Base-by-base conservation (phyloP, 2,888 invertebrate species). In the Eudasyphora cyanicolor region DNA sequence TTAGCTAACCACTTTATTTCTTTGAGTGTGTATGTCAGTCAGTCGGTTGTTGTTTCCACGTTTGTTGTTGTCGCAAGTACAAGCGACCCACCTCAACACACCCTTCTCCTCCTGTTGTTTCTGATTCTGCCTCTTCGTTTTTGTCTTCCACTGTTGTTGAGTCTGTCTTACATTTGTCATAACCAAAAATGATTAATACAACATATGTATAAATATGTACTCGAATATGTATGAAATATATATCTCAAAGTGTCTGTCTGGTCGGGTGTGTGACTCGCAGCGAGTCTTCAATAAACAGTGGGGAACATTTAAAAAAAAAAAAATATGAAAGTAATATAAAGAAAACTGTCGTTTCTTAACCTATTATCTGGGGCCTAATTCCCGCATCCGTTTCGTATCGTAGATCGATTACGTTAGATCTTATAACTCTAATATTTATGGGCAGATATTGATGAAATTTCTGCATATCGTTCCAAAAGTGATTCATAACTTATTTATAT, bases 141-240 rank as follows among this genome's bases (percentile, higher is more conserved):
- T 17, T 7, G 38, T 67, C 35, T 38, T 21, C 27, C 8, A 14
- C 21, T 62, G 38, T 32, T 64, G 29, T 17, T 3, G 5, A 24
- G 0, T 54, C 54, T 54, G 2, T 24, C 19, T 42, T 42, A 12
- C 35, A 54, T 54, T 32, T 38, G 45, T 51, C 32, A 51, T 24
- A 70, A 69, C 57, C 38, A 75, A 45, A n/a, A 79, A 75, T 75
- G 45, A 79, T 75, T 57, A 74, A 79, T 79, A 49, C 60, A 69
- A 32, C 60, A 27, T 42, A 6, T 69, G 7, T 6, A 54, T 10
- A 24, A 6, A 32, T 8, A 32, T 8, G 8, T 8, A 32, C 4
- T 32, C 8, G 32, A 4, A 32, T 6, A 32, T 32, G 8, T 8
- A 32, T 32, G 32, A 4, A 32, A 38, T 57, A 27, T 35, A 24